phyloP scores from a whole-genome alignment of 35 echinoderm and acorn worm species.

The Diadema setosum region DNA sequence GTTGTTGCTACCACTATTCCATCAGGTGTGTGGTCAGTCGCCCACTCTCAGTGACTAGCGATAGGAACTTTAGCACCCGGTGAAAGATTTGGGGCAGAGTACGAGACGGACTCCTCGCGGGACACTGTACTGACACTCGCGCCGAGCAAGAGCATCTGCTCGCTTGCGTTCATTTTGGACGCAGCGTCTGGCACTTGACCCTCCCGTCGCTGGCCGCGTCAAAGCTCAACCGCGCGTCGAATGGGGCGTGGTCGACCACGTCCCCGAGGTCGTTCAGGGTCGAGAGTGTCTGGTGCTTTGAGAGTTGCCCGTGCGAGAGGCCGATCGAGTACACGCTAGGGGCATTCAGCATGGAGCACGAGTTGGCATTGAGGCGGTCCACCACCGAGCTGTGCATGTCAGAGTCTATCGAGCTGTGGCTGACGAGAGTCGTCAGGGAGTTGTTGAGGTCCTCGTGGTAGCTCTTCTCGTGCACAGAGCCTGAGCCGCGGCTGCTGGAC shows the following conservation, averaged over 20 bases:
- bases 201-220: constrained; percentile 59
- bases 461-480: constrained; percentile 46
- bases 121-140: constrained; percentile 25
- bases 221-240: constrained; percentile 39
- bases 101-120: constrained; percentile 83
- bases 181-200: constrained; percentile 91
- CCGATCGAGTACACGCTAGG: constrained; percentile 1
- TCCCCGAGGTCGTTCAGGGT: constrained; percentile 69
- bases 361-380: constrained; percentile 65
- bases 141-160: constrained; percentile 83
- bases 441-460: constrained; percentile 78
- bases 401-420: constrained; percentile 94
- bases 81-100: constrained; percentile 95
- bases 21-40: no score
- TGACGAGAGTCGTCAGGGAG: constrained; percentile 74
- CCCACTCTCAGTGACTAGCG: neutral
- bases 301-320: constrained; percentile 40
- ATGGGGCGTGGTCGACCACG: neutral
- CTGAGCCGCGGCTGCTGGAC: constrained; percentile 68
- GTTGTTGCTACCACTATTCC: no score
- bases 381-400: constrained; percentile 77
- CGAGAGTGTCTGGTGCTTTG: constrained; percentile 93
- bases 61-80: constrained; percentile 52
- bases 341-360: constrained; percentile 50
- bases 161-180: constrained; percentile 91